These are phyloP conservation scores for Heliconius sara DNA, from an alignment of 2,888 invertebrate genomes.

Conservation along the genomic window DNA sequence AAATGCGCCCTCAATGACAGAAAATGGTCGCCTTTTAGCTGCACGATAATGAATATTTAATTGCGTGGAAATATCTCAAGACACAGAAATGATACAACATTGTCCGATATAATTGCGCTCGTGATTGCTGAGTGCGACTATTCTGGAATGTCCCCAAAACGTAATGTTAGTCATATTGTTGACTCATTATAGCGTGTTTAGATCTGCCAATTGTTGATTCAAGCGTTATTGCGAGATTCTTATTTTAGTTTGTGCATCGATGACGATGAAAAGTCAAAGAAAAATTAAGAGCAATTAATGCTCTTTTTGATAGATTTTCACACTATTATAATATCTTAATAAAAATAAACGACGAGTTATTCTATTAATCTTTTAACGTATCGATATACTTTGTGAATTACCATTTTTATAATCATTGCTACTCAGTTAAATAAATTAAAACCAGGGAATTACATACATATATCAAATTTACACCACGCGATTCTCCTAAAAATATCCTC, in stretches of 20 bases:
- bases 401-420: too few species aligned
- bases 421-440: not conserved
- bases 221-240: not conserved
- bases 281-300: not conserved
- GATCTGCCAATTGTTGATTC: slow-evolving; percentile 19
- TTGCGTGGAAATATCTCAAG: slow-evolving; percentile 71
- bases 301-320: too few species aligned
- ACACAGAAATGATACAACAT: slow-evolving; percentile 60
- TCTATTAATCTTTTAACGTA: not conserved
- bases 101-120: slow-evolving; percentile 62
- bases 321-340: not conserved
- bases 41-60: slow-evolving; percentile 79
- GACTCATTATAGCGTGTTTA: slow-evolving; percentile 29
- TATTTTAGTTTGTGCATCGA: not conserved
- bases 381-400: too few species aligned
- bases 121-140: slow-evolving; percentile 55
- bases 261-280: not conserved
- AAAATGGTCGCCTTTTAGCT: slow-evolving; percentile 64
- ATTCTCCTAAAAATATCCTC: not conserved
- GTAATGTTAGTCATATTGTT: slow-evolving; percentile 36
- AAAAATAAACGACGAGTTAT: not conserved
- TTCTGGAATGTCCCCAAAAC: slow-evolving; percentile 43
- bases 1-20: slow-evolving; percentile 72
- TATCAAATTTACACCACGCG: not conserved
- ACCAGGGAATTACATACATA: not conserved